Evolutionary conservation across 2,888 invertebrate species (phyloP).

Genomic region (Galerucella pusilla): DNA sequence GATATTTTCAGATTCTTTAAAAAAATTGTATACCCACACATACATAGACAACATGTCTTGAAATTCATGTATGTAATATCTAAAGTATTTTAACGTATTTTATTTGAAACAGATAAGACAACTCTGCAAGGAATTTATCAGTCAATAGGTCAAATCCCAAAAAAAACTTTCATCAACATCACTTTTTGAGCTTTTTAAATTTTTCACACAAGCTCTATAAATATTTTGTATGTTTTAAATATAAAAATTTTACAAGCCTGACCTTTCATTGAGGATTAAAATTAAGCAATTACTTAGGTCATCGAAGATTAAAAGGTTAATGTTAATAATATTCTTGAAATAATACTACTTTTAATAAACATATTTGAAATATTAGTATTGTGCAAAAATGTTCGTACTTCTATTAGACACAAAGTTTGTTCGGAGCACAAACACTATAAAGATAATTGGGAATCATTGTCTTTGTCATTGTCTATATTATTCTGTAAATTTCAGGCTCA

Average conservation of each 20-base stretch:
- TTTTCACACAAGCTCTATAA: too few species aligned
- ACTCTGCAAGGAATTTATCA: not conserved
- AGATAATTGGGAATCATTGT: too few species aligned
- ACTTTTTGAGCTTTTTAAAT: too few species aligned
- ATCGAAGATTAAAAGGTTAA: not conserved
- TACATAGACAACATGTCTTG: too few species aligned
- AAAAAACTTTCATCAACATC: too few species aligned
- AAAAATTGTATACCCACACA: too few species aligned
- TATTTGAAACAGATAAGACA: not conserved
- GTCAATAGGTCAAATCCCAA: not conserved
- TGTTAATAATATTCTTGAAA: not conserved
- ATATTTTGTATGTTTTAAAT: too few species aligned
- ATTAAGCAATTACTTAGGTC: not conserved
- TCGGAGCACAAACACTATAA: too few species aligned
- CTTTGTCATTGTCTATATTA: too few species aligned
- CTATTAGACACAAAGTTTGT: too few species aligned
- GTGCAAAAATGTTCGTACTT: not conserved
- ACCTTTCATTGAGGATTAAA: not conserved
- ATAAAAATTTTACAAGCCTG: not conserved
- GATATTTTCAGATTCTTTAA: too few species aligned
- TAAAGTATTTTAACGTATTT: not conserved
- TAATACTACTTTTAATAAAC: not conserved
- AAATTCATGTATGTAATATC: too few species aligned
- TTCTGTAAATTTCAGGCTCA: slow-evolving; percentile 47
- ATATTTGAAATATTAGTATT: not conserved